phyloP scores from a whole-genome alignment of 2,888 invertebrate species.

The Ferdinandea cuprea region DNA sequence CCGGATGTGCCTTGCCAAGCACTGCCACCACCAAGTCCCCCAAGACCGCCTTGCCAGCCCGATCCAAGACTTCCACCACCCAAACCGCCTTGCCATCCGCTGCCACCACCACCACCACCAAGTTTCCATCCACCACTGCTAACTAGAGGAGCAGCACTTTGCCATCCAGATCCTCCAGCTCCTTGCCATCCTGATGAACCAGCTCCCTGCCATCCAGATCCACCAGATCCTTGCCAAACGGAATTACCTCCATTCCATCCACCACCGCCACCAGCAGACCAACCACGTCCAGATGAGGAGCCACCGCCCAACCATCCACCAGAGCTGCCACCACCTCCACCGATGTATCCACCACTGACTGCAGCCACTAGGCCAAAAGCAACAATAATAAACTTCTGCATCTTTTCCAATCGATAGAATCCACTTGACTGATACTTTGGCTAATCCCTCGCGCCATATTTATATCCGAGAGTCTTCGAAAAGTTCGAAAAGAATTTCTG shows the following conservation, averaged over 20 bases:
- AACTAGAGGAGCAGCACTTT: constrained; percentile 29
- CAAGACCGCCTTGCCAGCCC: constrained; percentile 64
- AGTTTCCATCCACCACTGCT: constrained; percentile 59
- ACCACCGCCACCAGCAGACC: constrained; percentile 70
- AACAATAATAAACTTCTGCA: constrained; percentile 72
- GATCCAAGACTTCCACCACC: constrained; percentile 65
- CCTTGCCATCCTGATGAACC: constrained; percentile 19
- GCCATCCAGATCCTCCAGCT: constrained; percentile 37
- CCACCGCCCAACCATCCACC: constrained; percentile 75
- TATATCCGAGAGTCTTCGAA: constrained; percentile 41
- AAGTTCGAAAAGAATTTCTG: constrained; percentile 48
- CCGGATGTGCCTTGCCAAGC: constrained; percentile 45
- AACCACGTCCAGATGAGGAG: constrained; percentile 67
- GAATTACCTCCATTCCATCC: constrained; percentile 75
- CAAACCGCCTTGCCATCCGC: constrained; percentile 58
- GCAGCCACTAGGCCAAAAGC: constrained; percentile 64
- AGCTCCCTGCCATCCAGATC: constrained; percentile 42
- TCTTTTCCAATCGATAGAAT: constrained; percentile 69
- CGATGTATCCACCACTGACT: constrained; percentile 58
- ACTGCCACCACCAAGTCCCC: constrained; percentile 73
- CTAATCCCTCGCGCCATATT: constrained; percentile 58
- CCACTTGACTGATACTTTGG: constrained; percentile 68
- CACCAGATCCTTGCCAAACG: constrained; percentile 36
- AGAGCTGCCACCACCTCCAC: constrained; percentile 44
- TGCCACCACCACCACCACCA: constrained; percentile 41